These are phyloP conservation scores for Dendroctonus ponderosae DNA, from an alignment of 1,140 invertebrate genomes.

Conservation along the genomic window DNA sequence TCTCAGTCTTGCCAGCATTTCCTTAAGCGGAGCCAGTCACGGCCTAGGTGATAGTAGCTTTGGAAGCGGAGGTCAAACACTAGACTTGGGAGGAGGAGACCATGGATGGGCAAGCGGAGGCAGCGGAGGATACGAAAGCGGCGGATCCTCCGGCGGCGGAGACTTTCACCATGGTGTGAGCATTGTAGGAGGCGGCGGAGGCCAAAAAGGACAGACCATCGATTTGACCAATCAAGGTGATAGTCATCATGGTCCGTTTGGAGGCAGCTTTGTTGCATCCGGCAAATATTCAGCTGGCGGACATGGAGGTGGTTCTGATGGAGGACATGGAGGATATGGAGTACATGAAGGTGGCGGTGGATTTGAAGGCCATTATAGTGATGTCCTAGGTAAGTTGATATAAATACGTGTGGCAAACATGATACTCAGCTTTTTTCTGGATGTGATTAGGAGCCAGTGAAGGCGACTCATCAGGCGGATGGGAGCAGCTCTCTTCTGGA, in stretches of 20 bases:
- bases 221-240: constrained; percentile 39
- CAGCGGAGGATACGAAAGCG: constrained; percentile 18
- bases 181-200: constrained; percentile 35
- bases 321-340: constrained; percentile 29
- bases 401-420: background rate
- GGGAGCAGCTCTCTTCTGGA: constrained; percentile 23
- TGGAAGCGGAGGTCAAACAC: constrained; percentile 22
- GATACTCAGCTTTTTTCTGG: background rate
- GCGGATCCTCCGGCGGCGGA: constrained; percentile 23
- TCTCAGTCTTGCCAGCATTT: constrained; percentile 23
- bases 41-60: constrained; percentile 31
- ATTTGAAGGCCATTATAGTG: constrained; percentile 38
- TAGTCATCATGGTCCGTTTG: constrained; percentile 38
- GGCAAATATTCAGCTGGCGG: constrained; percentile 41
- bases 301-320: constrained; percentile 29
- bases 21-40: constrained; percentile 24
- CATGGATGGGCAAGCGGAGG: constrained; percentile 17
- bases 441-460: constrained; percentile 19
- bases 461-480: constrained; percentile 16
- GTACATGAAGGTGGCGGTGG: constrained; percentile 32
- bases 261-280: constrained; percentile 42
- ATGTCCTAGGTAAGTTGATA: constrained; percentile 34
- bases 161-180: constrained; percentile 41
- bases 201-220: constrained; percentile 34
- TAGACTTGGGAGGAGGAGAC: constrained; percentile 22